These are phyloP conservation scores for Aphis gossypii DNA, from an alignment of 1,140 invertebrate genomes.

Conservation along the genomic window DNA sequence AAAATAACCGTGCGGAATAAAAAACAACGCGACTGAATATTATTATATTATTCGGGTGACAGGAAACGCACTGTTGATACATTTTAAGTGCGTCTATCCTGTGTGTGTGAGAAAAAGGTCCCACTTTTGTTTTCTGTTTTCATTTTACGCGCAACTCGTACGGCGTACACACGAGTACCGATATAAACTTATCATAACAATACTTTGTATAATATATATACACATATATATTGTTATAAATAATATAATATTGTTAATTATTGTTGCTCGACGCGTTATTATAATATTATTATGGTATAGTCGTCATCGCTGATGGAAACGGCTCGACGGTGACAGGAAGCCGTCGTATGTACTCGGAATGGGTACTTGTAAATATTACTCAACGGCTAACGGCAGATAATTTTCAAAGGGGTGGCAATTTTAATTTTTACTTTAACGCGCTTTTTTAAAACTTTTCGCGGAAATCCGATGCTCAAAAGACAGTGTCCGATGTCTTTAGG, in stretches of 20 bases:
- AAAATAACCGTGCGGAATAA: background rate
- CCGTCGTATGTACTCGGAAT: background rate
- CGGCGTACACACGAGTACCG: background rate
- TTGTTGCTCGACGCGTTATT: background rate
- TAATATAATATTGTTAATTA: background rate
- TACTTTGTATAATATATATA: too few relatives aligned
- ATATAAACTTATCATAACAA: background rate
- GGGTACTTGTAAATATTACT: background rate
- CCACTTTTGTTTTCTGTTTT: conserved; percentile 19
- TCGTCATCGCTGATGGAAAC: background rate
- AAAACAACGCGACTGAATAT: background rate
- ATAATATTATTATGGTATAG: background rate
- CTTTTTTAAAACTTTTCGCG: background rate
- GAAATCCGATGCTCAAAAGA: conserved; percentile 35
- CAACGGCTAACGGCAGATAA: background rate
- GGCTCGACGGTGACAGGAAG: background rate
- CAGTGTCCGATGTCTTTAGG: conserved; percentile 38
- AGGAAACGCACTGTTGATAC: conserved; percentile 57
- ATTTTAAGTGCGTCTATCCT: conserved; percentile 56
- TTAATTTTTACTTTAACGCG: background rate
- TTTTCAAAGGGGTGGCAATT: background rate
- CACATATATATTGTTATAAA: background rate
- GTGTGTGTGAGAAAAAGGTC: conserved; percentile 50
- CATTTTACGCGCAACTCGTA: background rate
- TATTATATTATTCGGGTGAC: conserved; percentile 41